Conservation (phyloP, 2,797 vertebrate genomes). For the Poecilia wingei region DNA sequence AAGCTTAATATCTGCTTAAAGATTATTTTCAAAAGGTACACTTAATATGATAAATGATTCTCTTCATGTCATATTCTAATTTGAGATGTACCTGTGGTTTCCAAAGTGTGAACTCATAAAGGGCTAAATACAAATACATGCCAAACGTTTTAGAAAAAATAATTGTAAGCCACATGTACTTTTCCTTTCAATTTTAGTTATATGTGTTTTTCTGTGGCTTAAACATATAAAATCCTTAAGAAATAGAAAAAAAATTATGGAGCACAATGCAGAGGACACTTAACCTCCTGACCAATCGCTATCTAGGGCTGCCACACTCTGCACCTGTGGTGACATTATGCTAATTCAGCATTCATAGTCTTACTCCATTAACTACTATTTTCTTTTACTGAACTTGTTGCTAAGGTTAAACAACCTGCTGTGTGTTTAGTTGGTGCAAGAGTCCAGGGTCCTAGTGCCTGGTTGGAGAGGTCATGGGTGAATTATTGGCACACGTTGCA, state of each 20-base stretch:
- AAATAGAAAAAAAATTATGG: background rate
- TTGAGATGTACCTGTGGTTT: background rate
- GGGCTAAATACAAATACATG: background rate
- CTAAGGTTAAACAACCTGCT: slow-evolving; percentile 55
- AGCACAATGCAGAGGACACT: slow-evolving; percentile 62
- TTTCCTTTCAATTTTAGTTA: background rate
- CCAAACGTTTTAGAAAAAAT: background rate
- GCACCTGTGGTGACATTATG: slow-evolving; percentile 40
- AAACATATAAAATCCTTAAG: slow-evolving; percentile 2
- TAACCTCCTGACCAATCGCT: slow-evolving; percentile 50
- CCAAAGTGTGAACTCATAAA: background rate
- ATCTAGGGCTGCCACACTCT: slow-evolving; percentile 41
- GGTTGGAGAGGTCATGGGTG: slow-evolving; percentile 49
- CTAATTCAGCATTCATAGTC: slow-evolving; percentile 28
- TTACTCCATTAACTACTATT: slow-evolving; percentile 21
- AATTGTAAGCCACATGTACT: background rate
- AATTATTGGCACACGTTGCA: slow-evolving; percentile 62
- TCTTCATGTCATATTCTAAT: background rate
- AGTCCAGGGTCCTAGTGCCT: slow-evolving; percentile 32
- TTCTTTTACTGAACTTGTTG: slow-evolving; percentile 40
- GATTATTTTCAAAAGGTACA: background rate
- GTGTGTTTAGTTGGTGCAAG: slow-evolving; percentile 46
- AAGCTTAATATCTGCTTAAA: background rate
- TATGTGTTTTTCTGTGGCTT: background rate
- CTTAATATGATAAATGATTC: background rate